phyloP scores from a whole-genome alignment of 2,888 invertebrate genomes.

The Papilio demoleus region DNA sequence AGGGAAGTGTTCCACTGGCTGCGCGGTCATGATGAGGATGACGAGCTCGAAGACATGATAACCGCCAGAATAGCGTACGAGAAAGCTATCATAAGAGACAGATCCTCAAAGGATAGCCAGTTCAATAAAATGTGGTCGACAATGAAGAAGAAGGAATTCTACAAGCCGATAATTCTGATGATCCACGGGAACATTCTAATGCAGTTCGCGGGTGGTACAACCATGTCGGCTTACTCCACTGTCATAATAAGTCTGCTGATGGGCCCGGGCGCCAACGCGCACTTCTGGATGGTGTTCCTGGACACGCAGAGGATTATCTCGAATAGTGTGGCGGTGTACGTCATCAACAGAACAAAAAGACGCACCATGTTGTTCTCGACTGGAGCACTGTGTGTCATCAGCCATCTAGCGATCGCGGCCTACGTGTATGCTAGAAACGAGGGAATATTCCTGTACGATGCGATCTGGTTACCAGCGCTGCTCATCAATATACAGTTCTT shows the following conservation, averaged over 20 bases:
- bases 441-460: slow-evolving; percentile 55
- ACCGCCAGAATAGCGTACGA: slow-evolving; percentile 53
- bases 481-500: slow-evolving; percentile 81
- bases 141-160: slow-evolving; percentile 74
- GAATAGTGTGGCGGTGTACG: slow-evolving; percentile 82
- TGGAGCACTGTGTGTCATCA: slow-evolving; percentile 80
- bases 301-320: slow-evolving; percentile 84
- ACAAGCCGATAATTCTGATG: slow-evolving; percentile 83
- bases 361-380: slow-evolving; percentile 84
- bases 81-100: slow-evolving; percentile 48
- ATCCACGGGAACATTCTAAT: slow-evolving; percentile 84
- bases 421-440: slow-evolving; percentile 62
- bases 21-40: slow-evolving; percentile 76
- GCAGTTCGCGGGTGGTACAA: slow-evolving; percentile 87
- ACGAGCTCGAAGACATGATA: slow-evolving; percentile 69
- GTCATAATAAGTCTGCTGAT: slow-evolving; percentile 82
- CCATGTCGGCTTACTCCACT: slow-evolving; percentile 86
- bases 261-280: slow-evolving; percentile 82
- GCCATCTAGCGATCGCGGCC: slow-evolving; percentile 79
- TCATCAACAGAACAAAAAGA: slow-evolving; percentile 83
- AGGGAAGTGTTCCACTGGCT: slow-evolving; percentile 81
- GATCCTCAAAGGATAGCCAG: slow-evolving; percentile 44
- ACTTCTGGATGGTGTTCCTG: slow-evolving; percentile 85
- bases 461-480: slow-evolving; percentile 74
- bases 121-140: slow-evolving; percentile 46